These are phyloP conservation scores for Oceanites oceanicus DNA, from an alignment of 2,113 vertebrate species.

Conservation along the genomic window DNA sequence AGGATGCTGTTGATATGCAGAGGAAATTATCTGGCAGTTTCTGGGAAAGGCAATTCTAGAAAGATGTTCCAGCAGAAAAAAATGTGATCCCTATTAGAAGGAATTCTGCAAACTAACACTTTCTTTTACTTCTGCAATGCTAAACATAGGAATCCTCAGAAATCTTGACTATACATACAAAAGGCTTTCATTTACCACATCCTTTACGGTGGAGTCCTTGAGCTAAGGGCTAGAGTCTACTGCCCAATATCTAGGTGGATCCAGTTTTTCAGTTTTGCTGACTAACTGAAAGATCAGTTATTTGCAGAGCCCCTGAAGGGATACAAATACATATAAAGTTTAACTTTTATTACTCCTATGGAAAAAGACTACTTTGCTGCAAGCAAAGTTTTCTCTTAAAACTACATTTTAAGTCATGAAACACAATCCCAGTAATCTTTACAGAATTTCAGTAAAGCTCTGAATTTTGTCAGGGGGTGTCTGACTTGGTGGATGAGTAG, in stretches of 20 bases:
- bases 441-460: background rate
- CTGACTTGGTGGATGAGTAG: background rate
- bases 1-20: background rate
- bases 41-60: background rate
- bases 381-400: background rate
- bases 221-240: background rate
- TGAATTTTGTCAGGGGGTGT: background rate
- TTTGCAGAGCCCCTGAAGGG: background rate
- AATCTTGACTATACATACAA: background rate
- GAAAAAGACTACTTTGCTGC: background rate
- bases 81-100: background rate
- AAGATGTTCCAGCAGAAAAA: background rate
- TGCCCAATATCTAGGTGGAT: background rate
- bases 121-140: background rate
- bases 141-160: background rate
- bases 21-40: background rate
- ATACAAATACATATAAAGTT: background rate
- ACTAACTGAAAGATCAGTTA: background rate
- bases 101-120: background rate
- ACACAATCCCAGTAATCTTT: background rate
- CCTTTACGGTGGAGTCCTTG: background rate
- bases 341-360: background rate
- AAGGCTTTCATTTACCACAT: background rate
- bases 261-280: background rate
- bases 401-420: background rate